Base-by-base conservation (phyloP, 2,113 vertebrate genomes). In the Platichthys stellatus region DNA sequence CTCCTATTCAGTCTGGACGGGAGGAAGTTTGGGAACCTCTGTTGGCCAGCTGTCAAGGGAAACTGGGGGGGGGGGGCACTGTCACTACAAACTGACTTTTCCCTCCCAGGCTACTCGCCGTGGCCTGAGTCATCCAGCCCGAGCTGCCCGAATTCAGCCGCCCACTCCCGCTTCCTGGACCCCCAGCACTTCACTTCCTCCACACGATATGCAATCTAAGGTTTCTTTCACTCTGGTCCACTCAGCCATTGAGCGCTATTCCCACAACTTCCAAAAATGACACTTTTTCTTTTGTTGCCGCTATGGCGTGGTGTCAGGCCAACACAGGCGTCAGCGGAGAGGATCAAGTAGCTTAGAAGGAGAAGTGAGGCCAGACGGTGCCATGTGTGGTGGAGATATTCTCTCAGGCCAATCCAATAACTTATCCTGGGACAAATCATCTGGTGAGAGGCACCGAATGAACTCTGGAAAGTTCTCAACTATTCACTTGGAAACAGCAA, bases 11-110 rank as follows among this genome's bases (percentile, higher is more conserved):
- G 65, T 83, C 83, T 82, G 80, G 78, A 88, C 72, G 56, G 65
- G 72, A 81, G 86, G 78, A 84, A 86, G 81, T 87, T 84, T 83
- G 78, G 84, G 78, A 89, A 91, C 84, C 86, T 87, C 81, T 87
- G 69, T 35, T 87, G 84, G 86, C 81, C 76, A 82, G 80, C 85
- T 89, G 85, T 89, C 89, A 90, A 75, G 28, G 68, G 53, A 64
- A 58, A 23, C 23, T 23, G 79, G 57, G 23, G 45, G 17, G 45
- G 47, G 61, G 17, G 24, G 26, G 0, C 38, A 78, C 62, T 61
- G 69, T 81, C 73, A 64, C 67, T 79, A 51, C 18, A 72, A 72
- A 58, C 21, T 23, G 40, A 63, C 18, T 24, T 86, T 79, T 75
- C 53, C 47, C 63, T 64, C 63, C 28, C 38, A 61, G 54, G 45